Percentiles rank a stretch among this genome's conserved stretches.
Conservation (phyloP, 2,888 invertebrate species). For the Epinotia bilunana region DNA sequence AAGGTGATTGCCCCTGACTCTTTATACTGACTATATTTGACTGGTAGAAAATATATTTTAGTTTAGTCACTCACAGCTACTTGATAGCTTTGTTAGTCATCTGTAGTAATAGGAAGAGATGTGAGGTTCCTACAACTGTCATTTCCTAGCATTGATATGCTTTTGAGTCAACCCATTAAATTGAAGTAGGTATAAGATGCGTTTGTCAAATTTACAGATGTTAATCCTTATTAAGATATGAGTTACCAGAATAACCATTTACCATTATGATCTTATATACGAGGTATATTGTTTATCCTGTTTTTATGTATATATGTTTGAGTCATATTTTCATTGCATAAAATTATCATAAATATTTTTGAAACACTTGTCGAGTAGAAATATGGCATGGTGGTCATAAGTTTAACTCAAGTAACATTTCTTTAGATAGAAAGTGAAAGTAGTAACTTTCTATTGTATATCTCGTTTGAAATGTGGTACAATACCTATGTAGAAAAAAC, state of each 20-base stretch:
- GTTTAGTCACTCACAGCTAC: no score
- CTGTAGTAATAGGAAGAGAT: neutral
- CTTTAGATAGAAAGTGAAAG: neutral
- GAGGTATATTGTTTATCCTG: no score
- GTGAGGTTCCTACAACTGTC: neutral
- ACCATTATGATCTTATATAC: neutral
- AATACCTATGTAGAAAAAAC: no score
- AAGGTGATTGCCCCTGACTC: no score
- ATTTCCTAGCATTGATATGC: neutral
- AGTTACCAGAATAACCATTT: conserved; percentile 5
- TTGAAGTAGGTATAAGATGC: neutral
- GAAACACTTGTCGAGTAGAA: no score
- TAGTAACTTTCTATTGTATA: neutral
- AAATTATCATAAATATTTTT: no score
- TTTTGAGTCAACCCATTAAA: conserved; percentile 10
- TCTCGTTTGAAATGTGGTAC: neutral
- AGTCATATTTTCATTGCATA: neutral
- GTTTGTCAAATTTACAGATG: conserved; percentile 21
- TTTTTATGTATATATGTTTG: neutral
- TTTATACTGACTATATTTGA: no score
- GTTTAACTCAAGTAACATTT: neutral
- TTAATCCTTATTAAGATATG: conserved; percentile 11
- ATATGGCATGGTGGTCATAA: neutral
- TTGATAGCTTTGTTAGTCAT: no score
- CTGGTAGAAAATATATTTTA: neutral